Evolutionary conservation across 2,888 invertebrate genomes (phyloP).

Genomic region (Dascillus cervinus): DNA sequence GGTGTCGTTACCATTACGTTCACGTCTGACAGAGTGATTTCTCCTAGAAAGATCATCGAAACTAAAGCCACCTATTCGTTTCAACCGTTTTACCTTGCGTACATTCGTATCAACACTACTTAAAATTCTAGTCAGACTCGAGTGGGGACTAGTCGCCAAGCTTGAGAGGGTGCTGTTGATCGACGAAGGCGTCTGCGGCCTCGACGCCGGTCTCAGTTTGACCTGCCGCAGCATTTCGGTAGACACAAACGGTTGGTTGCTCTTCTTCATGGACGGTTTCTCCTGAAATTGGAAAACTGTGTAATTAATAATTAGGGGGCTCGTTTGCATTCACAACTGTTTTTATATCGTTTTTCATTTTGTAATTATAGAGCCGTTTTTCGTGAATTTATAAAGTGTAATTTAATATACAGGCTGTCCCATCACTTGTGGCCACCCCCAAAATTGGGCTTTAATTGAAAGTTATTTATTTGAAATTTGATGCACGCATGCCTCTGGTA

Average conservation of each 20-base stretch:
- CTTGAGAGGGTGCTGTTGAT: conserved; percentile 15
- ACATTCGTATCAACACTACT: conserved; percentile 26
- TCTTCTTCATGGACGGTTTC: conserved; percentile 20
- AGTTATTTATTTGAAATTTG: too few relatives aligned
- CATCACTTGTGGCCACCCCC: too few relatives aligned
- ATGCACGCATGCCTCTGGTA: too few relatives aligned
- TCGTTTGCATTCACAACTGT: too few relatives aligned
- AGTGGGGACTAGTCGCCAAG: conserved; percentile 28
- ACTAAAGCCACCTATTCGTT: conserved; percentile 29
- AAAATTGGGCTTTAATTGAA: too few relatives aligned
- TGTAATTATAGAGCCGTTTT: too few relatives aligned
- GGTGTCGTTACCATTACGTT: neutral
- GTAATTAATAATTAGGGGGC: too few relatives aligned
- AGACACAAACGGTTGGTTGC: conserved; percentile 28
- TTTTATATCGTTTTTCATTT: too few relatives aligned
- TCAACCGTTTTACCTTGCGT: conserved; percentile 32
- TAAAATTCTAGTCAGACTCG: conserved; percentile 30
- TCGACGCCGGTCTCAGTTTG: conserved; percentile 30
- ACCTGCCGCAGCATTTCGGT: conserved; percentile 33
- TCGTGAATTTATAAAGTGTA: too few relatives aligned
- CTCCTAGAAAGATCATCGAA: conserved; percentile 28
- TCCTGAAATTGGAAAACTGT: conserved; percentile 7
- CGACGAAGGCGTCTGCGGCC: conserved; percentile 20
- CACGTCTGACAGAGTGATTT: conserved; percentile 3
- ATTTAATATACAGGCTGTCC: too few relatives aligned